Evolutionary conservation across 1,140 invertebrate species (phyloP).

Genomic region (Nilaparvata lugens): DNA sequence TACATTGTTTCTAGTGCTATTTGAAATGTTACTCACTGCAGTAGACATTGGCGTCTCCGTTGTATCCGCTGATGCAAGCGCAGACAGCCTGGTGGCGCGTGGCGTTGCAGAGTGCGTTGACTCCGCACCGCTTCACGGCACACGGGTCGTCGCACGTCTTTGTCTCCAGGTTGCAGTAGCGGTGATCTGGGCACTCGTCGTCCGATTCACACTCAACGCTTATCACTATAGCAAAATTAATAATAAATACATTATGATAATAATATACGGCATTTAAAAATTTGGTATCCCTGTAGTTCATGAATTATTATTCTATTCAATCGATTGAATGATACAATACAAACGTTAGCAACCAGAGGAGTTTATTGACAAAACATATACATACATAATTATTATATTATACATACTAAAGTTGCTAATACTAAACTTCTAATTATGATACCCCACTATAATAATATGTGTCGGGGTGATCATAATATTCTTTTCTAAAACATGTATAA

Average conservation of each 20-base stretch:
- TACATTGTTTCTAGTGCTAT: conserved; percentile 23
- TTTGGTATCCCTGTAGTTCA: too few relatives aligned
- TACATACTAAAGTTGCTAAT: too few relatives aligned
- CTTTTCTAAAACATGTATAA: too few relatives aligned
- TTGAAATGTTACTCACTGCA: conserved; percentile 47
- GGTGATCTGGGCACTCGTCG: conserved; percentile 66
- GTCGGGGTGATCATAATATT: too few relatives aligned
- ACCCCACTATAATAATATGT: too few relatives aligned
- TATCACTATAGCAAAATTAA: background rate
- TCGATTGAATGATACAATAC: too few relatives aligned
- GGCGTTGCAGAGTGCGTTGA: conserved; percentile 68
- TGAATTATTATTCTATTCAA: background rate
- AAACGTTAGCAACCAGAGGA: too few relatives aligned
- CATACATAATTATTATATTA: too few relatives aligned
- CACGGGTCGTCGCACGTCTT: conserved; percentile 71
- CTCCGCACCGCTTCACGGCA: conserved; percentile 54
- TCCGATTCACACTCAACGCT: conserved; percentile 56
- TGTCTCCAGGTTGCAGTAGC: conserved; percentile 56
- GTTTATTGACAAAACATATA: too few relatives aligned
- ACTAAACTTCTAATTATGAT: too few relatives aligned
- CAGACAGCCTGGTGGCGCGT: conserved; percentile 69
- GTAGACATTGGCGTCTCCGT: conserved; percentile 54
- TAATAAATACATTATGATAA: background rate
- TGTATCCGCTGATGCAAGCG: conserved; percentile 58
- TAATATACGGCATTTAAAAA: too few relatives aligned